Percentiles rank a stretch among this genome's conserved stretches.
Conservation (phyloP, 2,113 vertebrate species). For the Rhinogobius similis region DNA sequence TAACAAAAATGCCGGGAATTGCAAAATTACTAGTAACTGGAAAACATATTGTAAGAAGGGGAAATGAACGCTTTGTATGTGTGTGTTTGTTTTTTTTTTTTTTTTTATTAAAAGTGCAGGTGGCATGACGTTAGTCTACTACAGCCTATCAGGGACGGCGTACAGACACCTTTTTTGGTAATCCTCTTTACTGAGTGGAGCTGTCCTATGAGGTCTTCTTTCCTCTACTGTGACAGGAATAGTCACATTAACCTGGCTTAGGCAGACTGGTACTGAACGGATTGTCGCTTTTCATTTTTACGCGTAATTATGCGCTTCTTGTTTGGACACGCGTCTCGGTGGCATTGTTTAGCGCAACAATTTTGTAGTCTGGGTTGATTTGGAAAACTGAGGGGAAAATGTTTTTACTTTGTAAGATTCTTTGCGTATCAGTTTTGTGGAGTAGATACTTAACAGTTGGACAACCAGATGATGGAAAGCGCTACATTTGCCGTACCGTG, state of each 20-base stretch:
- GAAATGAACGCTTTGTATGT: neutral
- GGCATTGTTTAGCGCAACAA: slow-evolving; percentile 52
- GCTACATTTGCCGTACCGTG: slow-evolving; percentile 90
- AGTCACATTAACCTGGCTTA: slow-evolving; percentile 58
- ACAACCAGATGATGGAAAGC: slow-evolving; percentile 80
- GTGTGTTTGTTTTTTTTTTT: neutral
- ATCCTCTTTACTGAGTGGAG: slow-evolving; percentile 64
- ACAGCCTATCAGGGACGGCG: slow-evolving; percentile 60
- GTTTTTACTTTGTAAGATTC: slow-evolving; percentile 68
- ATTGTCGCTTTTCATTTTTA: slow-evolving; percentile 25
- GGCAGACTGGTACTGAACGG: slow-evolving; percentile 22
- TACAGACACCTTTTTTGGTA: slow-evolving; percentile 56
- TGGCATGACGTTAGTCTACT: slow-evolving; percentile 60
- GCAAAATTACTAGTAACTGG: neutral
- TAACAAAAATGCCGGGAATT: neutral
- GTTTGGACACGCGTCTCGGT: neutral
- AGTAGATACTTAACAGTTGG: slow-evolving; percentile 46
- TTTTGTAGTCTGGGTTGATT: neutral
- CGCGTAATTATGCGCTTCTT: slow-evolving; percentile 25
- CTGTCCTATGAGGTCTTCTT: slow-evolving; percentile 61
- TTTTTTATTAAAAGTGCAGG: neutral
- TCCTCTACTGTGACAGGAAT: slow-evolving; percentile 53
- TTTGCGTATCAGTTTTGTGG: slow-evolving; percentile 69
- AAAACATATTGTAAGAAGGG: neutral
- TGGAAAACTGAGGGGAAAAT: slow-evolving; percentile 48